phyloP scores from a whole-genome alignment of 2,888 invertebrate species.

The Alloplasta piceator region DNA sequence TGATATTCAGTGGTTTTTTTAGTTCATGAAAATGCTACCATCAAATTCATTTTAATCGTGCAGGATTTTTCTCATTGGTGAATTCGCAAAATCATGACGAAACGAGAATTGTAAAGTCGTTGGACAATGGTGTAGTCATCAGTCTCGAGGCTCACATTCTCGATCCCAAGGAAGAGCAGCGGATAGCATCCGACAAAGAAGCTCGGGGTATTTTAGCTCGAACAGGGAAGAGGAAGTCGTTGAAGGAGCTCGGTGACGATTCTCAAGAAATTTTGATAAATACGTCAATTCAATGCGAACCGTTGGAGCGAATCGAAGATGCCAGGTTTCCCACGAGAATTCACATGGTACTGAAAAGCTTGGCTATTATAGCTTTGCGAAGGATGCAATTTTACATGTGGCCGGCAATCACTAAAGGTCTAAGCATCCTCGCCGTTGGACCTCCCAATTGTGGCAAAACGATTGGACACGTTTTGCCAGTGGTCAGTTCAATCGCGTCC shows the following conservation, averaged over 20 bases:
- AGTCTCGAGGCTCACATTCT: constrained; percentile 1
- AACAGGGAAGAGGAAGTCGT: constrained; percentile 35
- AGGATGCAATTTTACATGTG: constrained; percentile 89
- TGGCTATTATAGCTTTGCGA: constrained; percentile 83
- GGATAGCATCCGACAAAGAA: not conserved
- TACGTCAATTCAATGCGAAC: constrained; percentile 69
- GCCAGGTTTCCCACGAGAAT: constrained; percentile 71
- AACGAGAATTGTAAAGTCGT: constrained; percentile 34
- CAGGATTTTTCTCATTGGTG: constrained; percentile 14
- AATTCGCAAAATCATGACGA: constrained; percentile 17
- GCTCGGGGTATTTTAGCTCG: not conserved
- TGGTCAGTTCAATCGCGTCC: constrained; percentile 85
- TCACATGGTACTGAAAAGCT: constrained; percentile 75
- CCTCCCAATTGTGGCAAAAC: constrained; percentile 88
- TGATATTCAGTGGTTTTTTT: too few relatives aligned
- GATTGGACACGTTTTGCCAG: constrained; percentile 88
- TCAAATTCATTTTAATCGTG: too few relatives aligned
- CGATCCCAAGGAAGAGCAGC: constrained; percentile 18
- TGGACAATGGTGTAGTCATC: constrained; percentile 31
- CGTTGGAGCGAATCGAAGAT: constrained; percentile 71
- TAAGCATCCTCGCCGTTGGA: constrained; percentile 87
- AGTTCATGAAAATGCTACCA: too few relatives aligned
- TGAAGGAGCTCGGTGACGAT: constrained; percentile 60
- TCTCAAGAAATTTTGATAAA: constrained; percentile 73
- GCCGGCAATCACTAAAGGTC: constrained; percentile 88